Base-by-base conservation (phyloP, 2,113 vertebrate genomes). In the Sinocyclocheilus rhinocerous region DNA sequence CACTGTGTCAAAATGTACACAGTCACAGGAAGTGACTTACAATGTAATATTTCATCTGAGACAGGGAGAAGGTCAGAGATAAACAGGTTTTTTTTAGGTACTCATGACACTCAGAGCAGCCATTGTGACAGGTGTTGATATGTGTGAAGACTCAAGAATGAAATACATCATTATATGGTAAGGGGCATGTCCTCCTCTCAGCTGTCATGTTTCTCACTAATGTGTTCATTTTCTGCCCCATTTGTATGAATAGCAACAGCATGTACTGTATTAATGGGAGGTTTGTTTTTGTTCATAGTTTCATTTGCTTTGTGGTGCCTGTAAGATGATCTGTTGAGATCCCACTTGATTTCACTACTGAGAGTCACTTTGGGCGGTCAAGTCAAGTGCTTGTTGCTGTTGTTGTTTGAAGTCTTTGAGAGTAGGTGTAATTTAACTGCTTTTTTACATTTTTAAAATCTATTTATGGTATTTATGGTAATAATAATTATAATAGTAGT, bases 241-340 rank as follows among this genome's bases (percentile, higher is more conserved):
- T 42, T 42, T 76, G 29, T 63, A 33, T 48, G 69, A 76, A 50
- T 70, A 13, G 16, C 45, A 85, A 48, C 59, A 86, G 20, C 22
- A 42, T 79, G 20, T 39, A 39, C 36, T 5, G 36, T 42, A 36
- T 45, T 59, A 22, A 78, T 84, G 3, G 36, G 69, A 76, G 86
- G 82, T 78, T 86, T 90, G 80, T 81, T 85, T 76, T 69, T 78
- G 69, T 48, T 63, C 82, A 26, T 57, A 81, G 82, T 80, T 48
- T 78, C 55, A 42, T 82, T 85, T 72, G 59, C 55, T 79, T 77
- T 77, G 86, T 91, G 90, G 84, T 89, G 84, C 24, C 70, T 90
- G 92, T 91, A 92, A 94, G 90, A 83, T 90, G 92, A 93, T 91
- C 92, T 87, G 11, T 13, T 84, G 87, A 91, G 86, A 89, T 92